A percentile compares a stretch with the other conserved stretches of the same genome.
These are phyloP conservation scores for Prenolepis imparis DNA, from an alignment of 2,888 invertebrate species.

Conservation along the genomic window DNA sequence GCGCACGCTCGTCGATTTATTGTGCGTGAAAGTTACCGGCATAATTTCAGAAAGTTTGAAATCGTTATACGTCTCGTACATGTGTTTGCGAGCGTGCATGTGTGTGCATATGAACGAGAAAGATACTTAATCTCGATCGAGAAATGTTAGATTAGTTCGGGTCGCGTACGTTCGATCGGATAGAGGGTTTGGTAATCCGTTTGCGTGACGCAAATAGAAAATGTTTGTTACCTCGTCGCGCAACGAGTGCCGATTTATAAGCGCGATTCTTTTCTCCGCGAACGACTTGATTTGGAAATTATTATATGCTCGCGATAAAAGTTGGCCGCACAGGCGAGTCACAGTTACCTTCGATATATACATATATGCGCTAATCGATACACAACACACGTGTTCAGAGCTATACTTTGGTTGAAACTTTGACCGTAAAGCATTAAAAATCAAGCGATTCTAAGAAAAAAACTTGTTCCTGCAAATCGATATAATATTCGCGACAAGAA, in stretches of 20 bases:
- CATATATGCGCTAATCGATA: conserved; percentile 29
- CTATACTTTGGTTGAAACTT: conserved; percentile 30
- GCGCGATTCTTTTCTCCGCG: background rate
- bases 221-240: background rate
- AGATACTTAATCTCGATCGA: conserved; percentile 5
- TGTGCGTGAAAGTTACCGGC: conserved; percentile 69
- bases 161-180: background rate
- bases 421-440: conserved; percentile 25
- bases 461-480: conserved; percentile 10
- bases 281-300: conserved; percentile 27
- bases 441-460: conserved; percentile 23
- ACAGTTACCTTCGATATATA: conserved; percentile 10
- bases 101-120: background rate
- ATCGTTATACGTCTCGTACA: conserved; percentile 31
- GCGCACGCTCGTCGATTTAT: conserved; percentile 66
- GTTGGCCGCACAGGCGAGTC: background rate
- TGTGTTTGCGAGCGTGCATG: background rate
- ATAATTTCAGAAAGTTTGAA: conserved; percentile 50
- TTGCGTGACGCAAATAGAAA: background rate
- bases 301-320: conserved; percentile 3
- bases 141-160: conserved; percentile 10
- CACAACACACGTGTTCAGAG: background rate
- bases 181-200: background rate
- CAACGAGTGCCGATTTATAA: background rate
- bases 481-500: conserved; percentile 18